A percentile compares a stretch with the other conserved stretches of the same genome.
These are phyloP conservation scores for Empis livida DNA, from an alignment of 2,888 invertebrate species.

Conservation along the genomic window DNA sequence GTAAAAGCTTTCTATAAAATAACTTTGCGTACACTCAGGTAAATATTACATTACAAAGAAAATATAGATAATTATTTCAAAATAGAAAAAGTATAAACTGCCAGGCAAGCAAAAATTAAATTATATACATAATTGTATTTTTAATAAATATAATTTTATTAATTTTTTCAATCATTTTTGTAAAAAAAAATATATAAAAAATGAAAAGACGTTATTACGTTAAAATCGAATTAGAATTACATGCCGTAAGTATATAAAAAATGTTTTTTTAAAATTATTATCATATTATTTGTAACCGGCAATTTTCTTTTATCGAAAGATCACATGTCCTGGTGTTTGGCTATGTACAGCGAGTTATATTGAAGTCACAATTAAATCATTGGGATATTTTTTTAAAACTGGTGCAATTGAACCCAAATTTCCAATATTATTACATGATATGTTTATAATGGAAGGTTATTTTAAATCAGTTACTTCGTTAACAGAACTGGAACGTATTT, in stretches of 20 bases:
- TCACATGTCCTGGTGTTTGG: conserved; percentile 35
- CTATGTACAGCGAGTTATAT: conserved; percentile 30
- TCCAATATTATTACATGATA: conserved; percentile 31
- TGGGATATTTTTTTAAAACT: conserved; percentile 32
- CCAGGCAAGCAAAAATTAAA: too few relatives aligned
- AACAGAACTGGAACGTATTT: conserved; percentile 20
- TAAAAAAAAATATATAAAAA: background rate
- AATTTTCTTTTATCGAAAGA: conserved; percentile 15
- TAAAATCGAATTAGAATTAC: conserved; percentile 26
- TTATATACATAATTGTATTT: too few relatives aligned
- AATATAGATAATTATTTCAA: too few relatives aligned
- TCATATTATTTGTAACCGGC: background rate
- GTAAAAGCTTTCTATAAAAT: too few relatives aligned
- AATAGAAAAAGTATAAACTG: too few relatives aligned
- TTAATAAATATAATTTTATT: too few relatives aligned
- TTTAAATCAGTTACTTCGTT: conserved; percentile 23
- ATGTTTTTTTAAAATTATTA: background rate
- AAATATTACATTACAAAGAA: too few relatives aligned
- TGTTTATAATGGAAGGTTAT: conserved; percentile 31
- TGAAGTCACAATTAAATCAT: conserved; percentile 29
- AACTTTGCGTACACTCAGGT: too few relatives aligned
- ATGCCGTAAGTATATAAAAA: conserved; percentile 23
- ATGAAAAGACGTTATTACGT: conserved; percentile 23
- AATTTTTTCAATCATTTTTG: too few relatives aligned
- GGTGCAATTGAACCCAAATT: conserved; percentile 31